These are phyloP conservation scores for Eilema sororculum DNA, from an alignment of 2,888 invertebrate species.

Conservation along the genomic window DNA sequence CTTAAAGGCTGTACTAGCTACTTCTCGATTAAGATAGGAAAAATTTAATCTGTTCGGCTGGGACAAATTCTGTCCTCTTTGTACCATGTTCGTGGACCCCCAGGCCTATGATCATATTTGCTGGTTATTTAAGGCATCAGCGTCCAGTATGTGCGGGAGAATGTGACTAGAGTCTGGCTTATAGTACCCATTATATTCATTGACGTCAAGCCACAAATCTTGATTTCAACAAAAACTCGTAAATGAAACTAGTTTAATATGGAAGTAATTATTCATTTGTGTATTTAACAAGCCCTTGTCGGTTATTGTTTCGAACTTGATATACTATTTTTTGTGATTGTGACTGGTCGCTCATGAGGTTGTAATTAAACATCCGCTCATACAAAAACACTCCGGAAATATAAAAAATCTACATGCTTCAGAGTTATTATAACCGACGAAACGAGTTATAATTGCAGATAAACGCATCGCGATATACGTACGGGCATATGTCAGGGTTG, in stretches of 20 bases:
- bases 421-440: constrained; percentile 46
- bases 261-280: constrained; percentile 22
- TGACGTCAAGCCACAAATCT: neutral
- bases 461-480: constrained; percentile 53
- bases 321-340: constrained; percentile 27
- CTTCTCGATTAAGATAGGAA: neutral
- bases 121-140: neutral
- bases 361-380: constrained; percentile 43
- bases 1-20: neutral
- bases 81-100: neutral
- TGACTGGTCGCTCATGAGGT: constrained; percentile 28
- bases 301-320: constrained; percentile 18
- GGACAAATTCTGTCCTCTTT: too few species aligned
- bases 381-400: constrained; percentile 47
- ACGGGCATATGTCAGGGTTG: constrained; percentile 25
- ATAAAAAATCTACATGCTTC: constrained; percentile 42
- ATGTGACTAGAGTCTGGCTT: neutral
- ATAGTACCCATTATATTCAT: neutral
- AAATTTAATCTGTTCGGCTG: too few species aligned
- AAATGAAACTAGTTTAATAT: neutral
- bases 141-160: neutral
- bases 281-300: constrained; percentile 4
- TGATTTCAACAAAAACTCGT: neutral
- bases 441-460: constrained; percentile 55
- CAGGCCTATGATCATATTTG: neutral